Base-by-base conservation (phyloP, 2,113 vertebrate genomes). In the Chunga burmeisteri region DNA sequence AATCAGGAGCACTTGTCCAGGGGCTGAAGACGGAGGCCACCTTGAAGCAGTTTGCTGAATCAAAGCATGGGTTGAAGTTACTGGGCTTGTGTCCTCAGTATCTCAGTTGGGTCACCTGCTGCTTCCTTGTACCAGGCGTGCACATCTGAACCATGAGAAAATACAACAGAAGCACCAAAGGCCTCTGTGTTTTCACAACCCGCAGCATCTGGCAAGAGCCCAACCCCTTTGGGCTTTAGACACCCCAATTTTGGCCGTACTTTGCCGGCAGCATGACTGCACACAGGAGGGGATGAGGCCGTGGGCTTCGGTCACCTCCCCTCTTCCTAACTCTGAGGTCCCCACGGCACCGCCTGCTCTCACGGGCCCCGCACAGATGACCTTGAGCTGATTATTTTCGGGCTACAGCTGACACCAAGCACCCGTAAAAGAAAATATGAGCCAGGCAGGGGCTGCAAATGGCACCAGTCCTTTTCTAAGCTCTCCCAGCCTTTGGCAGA, bases 311-410 rank as follows among this genome's bases (percentile, higher is more conserved):
- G n/a, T 8, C 16, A 29, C 18, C 25, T 49, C 38, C 53, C 25
- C 18, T 20, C 7, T n/a, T 22, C 53, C 4, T 2, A 21, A 8
- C 36, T 20, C 13, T 0, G 16, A 8, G 22, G 9, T 42, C 14
- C 19, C 36, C 4, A 2, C 11, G 36, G 58, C 62, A 47, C 2
- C 0, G 38, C 56, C 65, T 66, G 50, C 29, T 56, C 32, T 46
- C 16, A 0, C 10, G 29, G 66, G 18, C 10, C 1, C 0, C 6
- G 19, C 10, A 7, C 3, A 12, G 32, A 15, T 25, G 36, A 30
- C 10, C 4, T 50, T 65, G 16, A 6, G 9, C 44, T 70, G n/a
- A 17, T 26, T 25, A 16, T 38, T n/a, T 27, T 29, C 49, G 13
- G 10, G 49, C 55, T 30, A 13, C 52, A 42, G 34, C 66, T 46